Base-by-base conservation (phyloP, 2,113 vertebrate genomes). In the Elachura formosa region DNA sequence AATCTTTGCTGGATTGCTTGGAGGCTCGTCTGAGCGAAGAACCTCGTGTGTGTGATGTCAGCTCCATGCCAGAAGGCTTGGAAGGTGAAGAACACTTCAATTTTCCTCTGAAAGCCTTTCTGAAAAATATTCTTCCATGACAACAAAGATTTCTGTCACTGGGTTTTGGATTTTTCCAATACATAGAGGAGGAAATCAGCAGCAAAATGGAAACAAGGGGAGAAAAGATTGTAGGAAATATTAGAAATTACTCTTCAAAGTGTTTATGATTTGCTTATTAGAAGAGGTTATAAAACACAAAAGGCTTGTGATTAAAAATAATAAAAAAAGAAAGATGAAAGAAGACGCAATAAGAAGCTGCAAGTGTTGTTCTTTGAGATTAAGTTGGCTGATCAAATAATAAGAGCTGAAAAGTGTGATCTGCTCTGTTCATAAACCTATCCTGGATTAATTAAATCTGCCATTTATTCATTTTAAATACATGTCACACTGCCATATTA, bases 381-480 rank as follows among this genome's bases (percentile, higher is more conserved):
- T 90, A 88, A 85, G 54, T n/a, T 72, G 55, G 43, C 43, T 88
- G 84, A 92, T 89, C 54, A 81, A 75, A 91, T 48, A 72, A 89
- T 33, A 23, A 63, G 49, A 76, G 23, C 33, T 81, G 90, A 59
- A 55, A 46, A 51, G 16, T n/a, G 26, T 38, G 64, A 76, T 87
- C 36, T 68, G 25, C 55, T 87, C 59, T 64, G 17, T 12, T 77
- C 61, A 36, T 56, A 91, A 91, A 83, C 16, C 67, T 31, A 3
- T 19, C 52, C 31, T 40, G 64, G 75, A 87, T 91, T 87, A 96
- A 94, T 52, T 75, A 86, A 93, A 94, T 51, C 62, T 89, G 41
- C 40, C 62, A 49, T 76, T 91, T 81, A 22, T 89, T 85, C 55
- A 16, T 38, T 80, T 56, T 86, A 72, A 92, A 81, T 64, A 45